These are phyloP conservation scores for Melitaea athalia DNA, from an alignment of 2,888 invertebrate genomes.

Conservation along the genomic window DNA sequence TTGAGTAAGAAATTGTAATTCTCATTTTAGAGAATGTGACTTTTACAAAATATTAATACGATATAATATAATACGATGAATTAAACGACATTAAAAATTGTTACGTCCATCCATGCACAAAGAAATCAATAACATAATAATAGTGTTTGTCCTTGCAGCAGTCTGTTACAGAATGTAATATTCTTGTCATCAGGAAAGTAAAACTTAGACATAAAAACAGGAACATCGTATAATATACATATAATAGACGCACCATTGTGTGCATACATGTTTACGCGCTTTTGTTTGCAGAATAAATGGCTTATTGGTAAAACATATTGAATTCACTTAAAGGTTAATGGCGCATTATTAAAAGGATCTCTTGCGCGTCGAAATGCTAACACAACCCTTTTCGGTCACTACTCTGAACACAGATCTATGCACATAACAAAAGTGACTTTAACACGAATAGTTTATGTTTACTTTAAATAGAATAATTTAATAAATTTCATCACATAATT, in stretches of 20 bases:
- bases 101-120: neutral
- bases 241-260: neutral
- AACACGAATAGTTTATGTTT: neutral
- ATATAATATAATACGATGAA: too few species aligned
- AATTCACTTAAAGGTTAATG: slow-evolving; percentile 52
- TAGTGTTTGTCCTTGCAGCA: too few species aligned
- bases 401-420: slow-evolving; percentile 49
- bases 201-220: too few species aligned
- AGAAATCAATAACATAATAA: neutral
- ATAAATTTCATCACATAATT: too few species aligned
- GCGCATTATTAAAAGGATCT: slow-evolving; percentile 55
- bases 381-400: slow-evolving; percentile 56
- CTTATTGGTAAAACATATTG: slow-evolving; percentile 52
- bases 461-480: too few species aligned
- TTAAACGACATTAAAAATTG: neutral
- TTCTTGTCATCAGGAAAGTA: too few species aligned
- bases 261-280: neutral
- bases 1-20: neutral
- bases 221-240: neutral
- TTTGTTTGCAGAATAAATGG: slow-evolving; percentile 40
- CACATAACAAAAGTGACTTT: neutral
- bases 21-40: too few species aligned
- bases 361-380: slow-evolving; percentile 56
- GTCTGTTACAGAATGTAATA: too few species aligned
- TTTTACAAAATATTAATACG: too few species aligned